Percentiles rank a stretch among this genome's conserved stretches.
phyloP scores from a whole-genome alignment of 2,888 invertebrate species.

The Aplocera efformata region DNA sequence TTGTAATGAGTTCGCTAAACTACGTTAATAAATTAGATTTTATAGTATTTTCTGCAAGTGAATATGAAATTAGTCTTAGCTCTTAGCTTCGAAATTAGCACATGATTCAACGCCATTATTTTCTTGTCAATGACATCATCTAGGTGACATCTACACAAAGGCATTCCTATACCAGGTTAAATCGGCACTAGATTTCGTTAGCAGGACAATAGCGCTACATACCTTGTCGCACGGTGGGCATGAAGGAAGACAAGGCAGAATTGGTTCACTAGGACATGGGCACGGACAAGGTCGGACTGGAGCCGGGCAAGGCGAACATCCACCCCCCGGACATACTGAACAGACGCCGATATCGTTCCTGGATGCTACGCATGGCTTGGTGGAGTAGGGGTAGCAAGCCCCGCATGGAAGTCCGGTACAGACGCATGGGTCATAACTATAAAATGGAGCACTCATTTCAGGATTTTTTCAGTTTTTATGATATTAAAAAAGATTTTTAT shows the following conservation, averaged over 20 bases:
- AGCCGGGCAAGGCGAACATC: conserved; percentile 69
- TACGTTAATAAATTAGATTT: not conserved
- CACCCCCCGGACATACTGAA: conserved; percentile 68
- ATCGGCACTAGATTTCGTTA: too few species aligned
- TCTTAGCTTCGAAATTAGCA: too few species aligned
- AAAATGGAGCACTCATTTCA: conserved; percentile 71
- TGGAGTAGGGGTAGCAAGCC: conserved; percentile 64
- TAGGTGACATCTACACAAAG: too few species aligned
- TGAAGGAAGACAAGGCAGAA: conserved; percentile 57
- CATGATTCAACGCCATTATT: too few species aligned
- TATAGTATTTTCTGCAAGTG: too few species aligned
- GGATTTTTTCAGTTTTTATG: conserved; percentile 36
- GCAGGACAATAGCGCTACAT: too few species aligned
- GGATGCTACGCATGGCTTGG: conserved; percentile 62
- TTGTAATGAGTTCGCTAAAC: conserved; percentile 6
- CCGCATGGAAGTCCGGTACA: conserved; percentile 63
- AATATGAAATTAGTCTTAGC: too few species aligned
- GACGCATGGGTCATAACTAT: conserved; percentile 70
- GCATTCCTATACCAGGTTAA: too few species aligned
- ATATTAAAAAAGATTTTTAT: conserved; percentile 1
- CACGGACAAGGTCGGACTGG: conserved; percentile 66
- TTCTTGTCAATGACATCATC: too few species aligned
- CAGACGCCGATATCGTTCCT: conserved; percentile 57
- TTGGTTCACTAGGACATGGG: conserved; percentile 52
- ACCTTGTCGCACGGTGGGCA: conserved; percentile 73